Evolutionary conservation across 1,140 invertebrate species (phyloP).

Genomic region (Lanistes nyassanus): DNA sequence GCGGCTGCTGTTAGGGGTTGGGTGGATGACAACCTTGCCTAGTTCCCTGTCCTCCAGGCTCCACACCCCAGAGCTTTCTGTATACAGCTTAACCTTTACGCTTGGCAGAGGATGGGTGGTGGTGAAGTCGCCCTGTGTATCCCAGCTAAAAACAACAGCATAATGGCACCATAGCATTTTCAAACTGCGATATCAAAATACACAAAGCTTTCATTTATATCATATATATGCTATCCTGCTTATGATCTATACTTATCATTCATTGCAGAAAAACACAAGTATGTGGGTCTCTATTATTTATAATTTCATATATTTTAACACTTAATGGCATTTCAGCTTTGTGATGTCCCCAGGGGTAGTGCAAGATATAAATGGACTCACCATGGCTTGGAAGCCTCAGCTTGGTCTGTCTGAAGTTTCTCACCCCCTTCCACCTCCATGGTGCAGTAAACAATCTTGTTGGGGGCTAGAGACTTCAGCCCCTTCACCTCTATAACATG

Average conservation of each 20-base stretch:
- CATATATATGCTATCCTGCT: no score
- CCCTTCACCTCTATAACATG: slow-evolving; percentile 99
- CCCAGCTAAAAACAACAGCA: slow-evolving; percentile 64
- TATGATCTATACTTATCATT: no score
- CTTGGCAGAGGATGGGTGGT: slow-evolving; percentile 96
- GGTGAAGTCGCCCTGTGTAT: slow-evolving; percentile 94
- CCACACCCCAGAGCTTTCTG: slow-evolving; percentile 96
- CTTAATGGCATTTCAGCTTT: background rate
- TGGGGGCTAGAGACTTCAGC: slow-evolving; percentile 93
- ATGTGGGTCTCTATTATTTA: no score
- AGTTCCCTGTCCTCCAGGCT: slow-evolving; percentile 99
- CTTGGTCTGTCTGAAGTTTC: slow-evolving; percentile 98
- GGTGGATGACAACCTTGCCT: slow-evolving; percentile 87
- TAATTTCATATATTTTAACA: background rate
- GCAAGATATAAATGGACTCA: slow-evolving; percentile 68
- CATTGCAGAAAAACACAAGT: no score
- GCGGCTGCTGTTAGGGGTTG: slow-evolving; percentile 91
- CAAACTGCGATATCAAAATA: no score
- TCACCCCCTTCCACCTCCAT: slow-evolving; percentile 98
- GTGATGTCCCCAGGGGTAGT: background rate
- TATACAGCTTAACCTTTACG: slow-evolving; percentile 96
- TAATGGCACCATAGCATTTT: background rate
- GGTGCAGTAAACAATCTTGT: slow-evolving; percentile 99
- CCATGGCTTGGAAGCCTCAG: slow-evolving; percentile 98
- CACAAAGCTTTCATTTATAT: no score